Evolutionary conservation across 2,888 invertebrate genomes (phyloP).

Genomic region (Phengaris arion): DNA sequence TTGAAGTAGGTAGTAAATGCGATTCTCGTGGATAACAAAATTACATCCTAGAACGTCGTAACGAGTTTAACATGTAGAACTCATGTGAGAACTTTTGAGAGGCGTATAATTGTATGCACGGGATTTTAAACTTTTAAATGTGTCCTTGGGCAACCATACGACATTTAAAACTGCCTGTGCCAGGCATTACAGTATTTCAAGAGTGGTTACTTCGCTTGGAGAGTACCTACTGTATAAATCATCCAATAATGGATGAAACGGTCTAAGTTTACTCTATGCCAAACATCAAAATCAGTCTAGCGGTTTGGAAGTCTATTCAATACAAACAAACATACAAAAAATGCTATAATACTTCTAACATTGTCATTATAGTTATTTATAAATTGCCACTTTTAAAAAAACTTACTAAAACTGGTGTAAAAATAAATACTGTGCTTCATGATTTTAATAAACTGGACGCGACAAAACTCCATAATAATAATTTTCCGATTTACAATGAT

Average conservation of each 20-base stretch:
- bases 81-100: conserved; percentile 2
- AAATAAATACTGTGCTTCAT: neutral
- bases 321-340: too few relatives aligned
- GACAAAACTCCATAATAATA: too few relatives aligned
- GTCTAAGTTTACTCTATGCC: too few relatives aligned
- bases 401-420: neutral
- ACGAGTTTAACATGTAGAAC: neutral
- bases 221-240: too few relatives aligned
- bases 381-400: neutral
- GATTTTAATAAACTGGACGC: too few relatives aligned
- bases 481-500: neutral
- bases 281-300: too few relatives aligned
- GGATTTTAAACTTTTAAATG: neutral
- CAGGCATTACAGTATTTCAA: too few relatives aligned
- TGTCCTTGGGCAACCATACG: too few relatives aligned
- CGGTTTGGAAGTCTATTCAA: too few relatives aligned
- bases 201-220: too few relatives aligned
- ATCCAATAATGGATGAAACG: too few relatives aligned
- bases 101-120: conserved; percentile 8
- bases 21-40: neutral
- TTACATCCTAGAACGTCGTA: conserved; percentile 5
- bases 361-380: neutral
- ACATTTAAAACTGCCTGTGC: too few relatives aligned
- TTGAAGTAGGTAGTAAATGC: neutral
- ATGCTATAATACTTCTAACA: neutral